Base-by-base conservation (phyloP, 2,113 vertebrate genomes). In the Lucifuga dentata region DNA sequence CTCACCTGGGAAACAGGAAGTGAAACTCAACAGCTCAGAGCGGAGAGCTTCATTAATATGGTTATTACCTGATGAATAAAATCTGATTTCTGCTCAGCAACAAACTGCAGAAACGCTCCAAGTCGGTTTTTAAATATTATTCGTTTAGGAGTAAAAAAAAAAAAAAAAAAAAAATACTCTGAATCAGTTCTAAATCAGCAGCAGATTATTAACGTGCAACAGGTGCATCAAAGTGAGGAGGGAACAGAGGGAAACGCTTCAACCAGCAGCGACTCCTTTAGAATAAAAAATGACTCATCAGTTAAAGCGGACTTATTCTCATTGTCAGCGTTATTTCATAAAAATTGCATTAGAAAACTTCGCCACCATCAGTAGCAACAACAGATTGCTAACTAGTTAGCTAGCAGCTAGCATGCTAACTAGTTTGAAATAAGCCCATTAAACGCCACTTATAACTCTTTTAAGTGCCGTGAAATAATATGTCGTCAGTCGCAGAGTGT, bases 1-100 rank as follows among this genome's bases (percentile, higher is more conserved):
- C 73, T 84, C 84, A 89, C 88, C 89, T 91, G 78, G 26, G 45
- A 32, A 85, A 86, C 48, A 89, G 91, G 90, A 92, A 92, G 89
- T 80, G 66, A 78, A 75, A 80, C 70, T 78, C 10, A 12, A 21
- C 65, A n/a, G 9, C 21, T 23, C 6, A 12, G 17, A 32, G 40
- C 38, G 67, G 78, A 23, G 45, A 17, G 49, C 23, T 1, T 15
- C 6, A 23, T 38, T n/a, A n/a, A n/a, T n/a, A n/a, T n/a, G n/a
- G n/a, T n/a, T n/a, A n/a, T n/a, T n/a, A n/a, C n/a, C n/a, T n/a
- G n/a, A n/a, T n/a, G n/a, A n/a, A n/a, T n/a, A n/a, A n/a, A n/a
- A n/a, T n/a, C n/a, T n/a, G n/a, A n/a, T n/a, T n/a, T n/a, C n/a
- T n/a, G n/a, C n/a, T n/a, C n/a, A n/a, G n/a, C n/a, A n/a, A n/a